These are phyloP conservation scores for Chelon labrosus DNA, from an alignment of 2,797 vertebrate genomes.

Conservation along the genomic window DNA sequence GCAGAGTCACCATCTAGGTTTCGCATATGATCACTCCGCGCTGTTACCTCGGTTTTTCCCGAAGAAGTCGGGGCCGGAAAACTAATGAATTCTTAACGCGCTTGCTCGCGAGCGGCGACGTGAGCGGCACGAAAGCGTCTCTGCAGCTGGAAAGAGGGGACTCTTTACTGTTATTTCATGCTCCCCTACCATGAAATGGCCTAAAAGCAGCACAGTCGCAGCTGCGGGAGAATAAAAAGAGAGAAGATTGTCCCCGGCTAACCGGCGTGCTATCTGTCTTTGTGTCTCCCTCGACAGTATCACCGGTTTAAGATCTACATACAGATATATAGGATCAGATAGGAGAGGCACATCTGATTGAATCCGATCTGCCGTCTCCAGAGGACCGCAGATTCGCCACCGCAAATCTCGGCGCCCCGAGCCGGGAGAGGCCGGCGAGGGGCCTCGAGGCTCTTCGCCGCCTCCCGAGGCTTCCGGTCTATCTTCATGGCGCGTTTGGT, in stretches of 20 bases:
- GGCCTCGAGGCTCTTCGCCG: conserved; percentile 42
- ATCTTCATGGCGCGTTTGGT: conserved; percentile 68
- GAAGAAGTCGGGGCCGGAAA: conserved; percentile 20
- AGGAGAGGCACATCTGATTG: conserved; percentile 49
- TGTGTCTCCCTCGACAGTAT: conserved; percentile 37
- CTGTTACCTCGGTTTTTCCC: conserved; percentile 32
- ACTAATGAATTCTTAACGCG: conserved; percentile 32
- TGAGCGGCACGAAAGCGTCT: conserved; percentile 21
- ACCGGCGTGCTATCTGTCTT: conserved; percentile 35
- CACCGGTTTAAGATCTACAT: conserved; percentile 58
- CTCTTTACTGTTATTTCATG: conserved; percentile 66
- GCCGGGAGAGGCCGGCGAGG: conserved; percentile 4
- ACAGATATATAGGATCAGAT: conserved; percentile 52
- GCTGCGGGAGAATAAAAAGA: conserved; percentile 49
- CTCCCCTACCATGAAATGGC: conserved; percentile 66
- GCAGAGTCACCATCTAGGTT: conserved; percentile 48
- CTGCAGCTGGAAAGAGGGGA: conserved; percentile 33
- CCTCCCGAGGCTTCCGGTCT: conserved; percentile 42
- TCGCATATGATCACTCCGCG: conserved; percentile 49
- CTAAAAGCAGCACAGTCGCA: conserved; percentile 60
- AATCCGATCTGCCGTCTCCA: conserved; percentile 37
- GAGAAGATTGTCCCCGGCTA: conserved; percentile 32
- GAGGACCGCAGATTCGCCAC: conserved; percentile 8
- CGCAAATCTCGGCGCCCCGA: conserved; percentile 11
- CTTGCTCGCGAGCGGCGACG: conserved; percentile 50